Percentiles rank a stretch among this genome's conserved stretches.
phyloP scores from a whole-genome alignment of 2,797 vertebrate species.

The Tokudaia tokunoshimensis region DNA sequence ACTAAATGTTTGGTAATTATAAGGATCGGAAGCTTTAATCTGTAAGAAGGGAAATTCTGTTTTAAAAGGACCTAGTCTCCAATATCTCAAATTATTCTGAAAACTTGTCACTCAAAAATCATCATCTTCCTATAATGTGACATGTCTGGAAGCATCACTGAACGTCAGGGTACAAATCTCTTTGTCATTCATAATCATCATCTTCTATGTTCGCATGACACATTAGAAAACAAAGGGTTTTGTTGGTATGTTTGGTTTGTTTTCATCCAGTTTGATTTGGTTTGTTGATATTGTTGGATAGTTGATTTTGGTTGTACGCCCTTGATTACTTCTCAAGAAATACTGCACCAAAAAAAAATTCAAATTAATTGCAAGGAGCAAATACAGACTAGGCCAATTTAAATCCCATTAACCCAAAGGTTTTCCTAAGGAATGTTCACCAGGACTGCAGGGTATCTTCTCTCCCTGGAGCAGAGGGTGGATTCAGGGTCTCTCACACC shows the following conservation, averaged over 20 bases:
- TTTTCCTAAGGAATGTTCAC: conserved; percentile 15
- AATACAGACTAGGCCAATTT: conserved; percentile 51
- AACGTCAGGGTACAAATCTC: background rate
- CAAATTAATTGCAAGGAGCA: background rate
- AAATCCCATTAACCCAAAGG: conserved; percentile 42
- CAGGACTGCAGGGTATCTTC: background rate
- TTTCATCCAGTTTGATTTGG: background rate
- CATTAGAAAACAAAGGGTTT: background rate
- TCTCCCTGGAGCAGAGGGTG: background rate
- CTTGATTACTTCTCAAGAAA: conserved; percentile 41
- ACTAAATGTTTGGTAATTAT: background rate
- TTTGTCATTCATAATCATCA: conserved; percentile 4
- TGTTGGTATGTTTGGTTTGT: background rate
- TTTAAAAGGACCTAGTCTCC: conserved; percentile 12
- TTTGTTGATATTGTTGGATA: background rate
- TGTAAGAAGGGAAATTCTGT: background rate
- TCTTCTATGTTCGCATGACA: background rate
- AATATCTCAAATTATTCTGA: conserved; percentile 51
- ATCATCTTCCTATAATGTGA: background rate
- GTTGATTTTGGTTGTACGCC: background rate
- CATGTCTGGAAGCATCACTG: background rate
- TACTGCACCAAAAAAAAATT: background rate
- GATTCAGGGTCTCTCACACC: background rate
- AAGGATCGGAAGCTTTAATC: conserved; percentile 20
- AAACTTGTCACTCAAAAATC: conserved; percentile 49